phyloP scores from a whole-genome alignment of 2,888 invertebrate species.

The Platerodrilus igneus region DNA sequence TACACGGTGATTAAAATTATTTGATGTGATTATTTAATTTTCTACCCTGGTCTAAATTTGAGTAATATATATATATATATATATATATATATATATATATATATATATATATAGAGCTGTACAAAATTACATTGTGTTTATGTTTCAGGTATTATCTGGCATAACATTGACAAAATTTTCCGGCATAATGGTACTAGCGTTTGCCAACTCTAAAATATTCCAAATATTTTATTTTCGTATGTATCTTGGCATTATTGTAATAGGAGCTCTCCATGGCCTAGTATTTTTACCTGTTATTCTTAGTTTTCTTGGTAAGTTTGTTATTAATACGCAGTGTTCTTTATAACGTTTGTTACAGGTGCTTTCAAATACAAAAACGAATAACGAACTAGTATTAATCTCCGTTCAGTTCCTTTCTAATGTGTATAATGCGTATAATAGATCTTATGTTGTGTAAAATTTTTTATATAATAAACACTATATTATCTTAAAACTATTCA shows the following conservation, averaged over 20 bases:
- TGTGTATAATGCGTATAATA: too few species aligned
- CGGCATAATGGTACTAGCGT: constrained; percentile 83
- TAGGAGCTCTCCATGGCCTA: constrained; percentile 88
- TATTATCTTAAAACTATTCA: too few species aligned
- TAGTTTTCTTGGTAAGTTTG: constrained; percentile 50
- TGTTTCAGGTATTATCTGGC: constrained; percentile 76
- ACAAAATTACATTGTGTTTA: too few species aligned
- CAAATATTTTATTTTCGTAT: constrained; percentile 93
- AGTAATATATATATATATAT: not conserved
- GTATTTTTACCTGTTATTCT: constrained; percentile 87
- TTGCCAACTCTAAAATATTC: constrained; percentile 89
- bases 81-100: not conserved
- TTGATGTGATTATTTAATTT: constrained; percentile 6
- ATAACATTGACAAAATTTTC: constrained; percentile 93
- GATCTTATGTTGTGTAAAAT: too few species aligned
- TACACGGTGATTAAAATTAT: too few species aligned
- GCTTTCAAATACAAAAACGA: too few species aligned
- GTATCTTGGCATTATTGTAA: constrained; percentile 88
- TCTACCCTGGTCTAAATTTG: not conserved
- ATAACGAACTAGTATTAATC: too few species aligned
- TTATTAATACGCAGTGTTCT: too few species aligned
- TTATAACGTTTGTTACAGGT: too few species aligned
- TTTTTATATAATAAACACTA: too few species aligned
- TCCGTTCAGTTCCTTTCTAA: too few species aligned
- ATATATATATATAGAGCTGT: too few species aligned